Evolutionary conservation across 2,888 invertebrate species (phyloP).

Genomic region (Myopa tessellatipennis): DNA sequence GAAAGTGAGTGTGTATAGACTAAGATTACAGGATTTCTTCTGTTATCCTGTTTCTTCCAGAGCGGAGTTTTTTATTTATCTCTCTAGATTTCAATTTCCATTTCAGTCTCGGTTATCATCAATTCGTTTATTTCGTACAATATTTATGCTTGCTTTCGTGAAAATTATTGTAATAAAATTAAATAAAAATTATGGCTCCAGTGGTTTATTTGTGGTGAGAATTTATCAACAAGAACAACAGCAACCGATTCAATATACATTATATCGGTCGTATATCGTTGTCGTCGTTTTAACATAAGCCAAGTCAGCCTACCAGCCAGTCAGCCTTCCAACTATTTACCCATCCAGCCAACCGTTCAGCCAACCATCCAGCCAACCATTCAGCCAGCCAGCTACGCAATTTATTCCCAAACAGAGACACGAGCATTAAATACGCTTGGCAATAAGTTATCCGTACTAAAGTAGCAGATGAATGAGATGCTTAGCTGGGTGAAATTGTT

Average conservation of each 20-base stretch:
- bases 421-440: conserved; percentile 32
- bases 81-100: too few relatives aligned
- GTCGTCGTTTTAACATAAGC: conserved; percentile 6
- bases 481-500: conserved; percentile 17
- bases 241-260: background rate
- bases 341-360: background rate
- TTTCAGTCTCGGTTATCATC: too few relatives aligned
- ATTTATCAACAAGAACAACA: background rate
- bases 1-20: too few relatives aligned
- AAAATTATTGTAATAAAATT: too few relatives aligned
- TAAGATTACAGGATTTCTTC: too few relatives aligned
- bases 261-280: background rate
- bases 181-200: too few relatives aligned
- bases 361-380: background rate
- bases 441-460: conserved; percentile 34
- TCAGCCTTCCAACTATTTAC: background rate
- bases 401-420: conserved; percentile 34
- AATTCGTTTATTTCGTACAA: too few relatives aligned
- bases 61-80: too few relatives aligned
- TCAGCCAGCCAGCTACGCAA: conserved; percentile 21
- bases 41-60: too few relatives aligned
- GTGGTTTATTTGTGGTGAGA: background rate
- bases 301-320: background rate
- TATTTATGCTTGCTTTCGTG: too few relatives aligned
- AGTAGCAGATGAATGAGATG: conserved; percentile 34